Percentiles rank a stretch among this genome's conserved stretches.
Evolutionary conservation across 2,797 vertebrate genomes (phyloP).

Genomic region (Megaceryle alcyon): DNA sequence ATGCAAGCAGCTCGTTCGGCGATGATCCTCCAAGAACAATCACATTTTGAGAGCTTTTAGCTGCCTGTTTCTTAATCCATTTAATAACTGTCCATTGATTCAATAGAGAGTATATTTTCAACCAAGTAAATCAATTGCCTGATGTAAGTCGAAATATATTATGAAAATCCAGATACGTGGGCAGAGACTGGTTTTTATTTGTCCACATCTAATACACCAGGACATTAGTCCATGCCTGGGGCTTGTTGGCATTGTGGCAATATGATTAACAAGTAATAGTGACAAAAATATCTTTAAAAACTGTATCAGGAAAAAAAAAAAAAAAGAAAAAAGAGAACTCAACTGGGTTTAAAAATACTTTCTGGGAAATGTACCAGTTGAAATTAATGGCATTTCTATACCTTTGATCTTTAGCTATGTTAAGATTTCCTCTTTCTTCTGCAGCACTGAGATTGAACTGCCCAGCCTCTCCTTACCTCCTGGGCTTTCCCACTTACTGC

Average conservation of each 20-base stretch:
- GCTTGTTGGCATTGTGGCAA: neutral
- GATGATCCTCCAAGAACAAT: neutral
- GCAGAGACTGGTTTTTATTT: neutral
- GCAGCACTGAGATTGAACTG: neutral
- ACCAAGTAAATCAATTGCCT: neutral
- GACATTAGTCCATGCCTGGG: neutral
- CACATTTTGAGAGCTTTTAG: neutral
- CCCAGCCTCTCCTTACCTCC: neutral
- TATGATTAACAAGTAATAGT: neutral
- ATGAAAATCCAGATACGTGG: neutral
- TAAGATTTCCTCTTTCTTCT: neutral
- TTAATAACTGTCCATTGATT: slow-evolving; percentile 45
- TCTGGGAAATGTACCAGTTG: neutral
- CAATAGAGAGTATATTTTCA: neutral
- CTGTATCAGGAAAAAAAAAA: neutral
- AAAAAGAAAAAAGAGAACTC: neutral
- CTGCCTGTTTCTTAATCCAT: slow-evolving; percentile 27
- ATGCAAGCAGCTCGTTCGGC: neutral
- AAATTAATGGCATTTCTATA: neutral
- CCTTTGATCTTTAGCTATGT: neutral
- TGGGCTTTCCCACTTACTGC: neutral
- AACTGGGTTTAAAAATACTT: neutral
- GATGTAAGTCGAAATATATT: slow-evolving; percentile 6
- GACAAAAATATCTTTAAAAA: neutral
- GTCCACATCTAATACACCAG: neutral